Conservation (phyloP, 1,140 invertebrate species). For the Homarus americanus region DNA sequence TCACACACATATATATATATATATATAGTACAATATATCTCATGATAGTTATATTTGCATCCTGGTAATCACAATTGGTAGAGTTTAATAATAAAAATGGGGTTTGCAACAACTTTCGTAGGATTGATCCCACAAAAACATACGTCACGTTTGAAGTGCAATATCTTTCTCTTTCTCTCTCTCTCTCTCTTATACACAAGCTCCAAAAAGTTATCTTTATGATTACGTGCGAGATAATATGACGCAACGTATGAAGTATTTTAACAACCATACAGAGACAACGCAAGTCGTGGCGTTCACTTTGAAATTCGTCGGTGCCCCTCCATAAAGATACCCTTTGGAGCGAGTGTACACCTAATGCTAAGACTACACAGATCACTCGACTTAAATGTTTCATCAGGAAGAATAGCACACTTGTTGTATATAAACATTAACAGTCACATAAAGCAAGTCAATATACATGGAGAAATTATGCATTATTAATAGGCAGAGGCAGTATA, state of each 20-base stretch:
- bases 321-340: no score
- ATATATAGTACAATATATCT: not conserved
- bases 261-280: no score
- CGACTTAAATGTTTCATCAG: not conserved
- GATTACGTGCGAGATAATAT: no score
- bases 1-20: no score
- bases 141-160: not conserved
- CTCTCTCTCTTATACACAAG: no score
- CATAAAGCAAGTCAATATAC: not conserved
- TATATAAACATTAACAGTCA: conserved; percentile 5
- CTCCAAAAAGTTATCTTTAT: no score
- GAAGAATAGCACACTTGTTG: not conserved
- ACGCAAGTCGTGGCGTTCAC: no score
- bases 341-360: not conserved
- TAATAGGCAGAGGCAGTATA: conserved; percentile 10
- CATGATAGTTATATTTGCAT: not conserved
- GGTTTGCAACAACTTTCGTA: not conserved
- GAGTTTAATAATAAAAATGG: not conserved
- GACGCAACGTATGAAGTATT: no score
- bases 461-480: not conserved
- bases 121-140: not conserved
- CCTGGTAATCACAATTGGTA: not conserved
- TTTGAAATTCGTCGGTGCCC: no score
- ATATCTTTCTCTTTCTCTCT: not conserved
- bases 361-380: not conserved